Conservation (phyloP, 2,113 vertebrate genomes). For the Cynoglossus semilaevis region DNA sequence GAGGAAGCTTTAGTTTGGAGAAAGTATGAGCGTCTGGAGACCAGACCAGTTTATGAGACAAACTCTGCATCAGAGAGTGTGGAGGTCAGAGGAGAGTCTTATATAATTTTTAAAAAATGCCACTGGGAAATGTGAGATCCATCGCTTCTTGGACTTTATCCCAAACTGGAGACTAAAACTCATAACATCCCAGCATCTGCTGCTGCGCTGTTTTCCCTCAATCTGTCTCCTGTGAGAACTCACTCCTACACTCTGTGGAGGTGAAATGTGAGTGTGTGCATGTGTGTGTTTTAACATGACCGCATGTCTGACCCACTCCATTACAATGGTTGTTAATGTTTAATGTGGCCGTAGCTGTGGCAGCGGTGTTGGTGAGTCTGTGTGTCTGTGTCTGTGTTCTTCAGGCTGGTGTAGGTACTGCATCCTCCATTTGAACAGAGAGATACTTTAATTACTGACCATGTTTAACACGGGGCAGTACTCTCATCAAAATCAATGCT, state of each 20-base stretch:
- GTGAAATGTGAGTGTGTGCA: slow-evolving; percentile 9
- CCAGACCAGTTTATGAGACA: slow-evolving; percentile 1
- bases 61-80: neutral
- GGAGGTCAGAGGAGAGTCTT: neutral
- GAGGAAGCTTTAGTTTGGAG: neutral
- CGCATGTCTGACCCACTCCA: too few species aligned
- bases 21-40: neutral
- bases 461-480: too few species aligned
- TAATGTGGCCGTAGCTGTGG: too few species aligned
- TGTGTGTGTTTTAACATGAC: neutral
- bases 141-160: slow-evolving; percentile 7
- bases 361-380: too few species aligned
- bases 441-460: too few species aligned
- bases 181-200: neutral
- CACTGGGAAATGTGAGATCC: slow-evolving; percentile 1
- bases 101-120: neutral
- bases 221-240: neutral
- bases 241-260: neutral
- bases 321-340: too few species aligned
- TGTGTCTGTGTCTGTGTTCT: too few species aligned
- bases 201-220: slow-evolving; percentile 5
- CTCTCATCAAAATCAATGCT: too few species aligned
- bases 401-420: too few species aligned
- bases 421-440: too few species aligned
- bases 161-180: neutral